Percentiles rank a stretch among this genome's conserved stretches.
phyloP scores from a whole-genome alignment of 2,797 vertebrate species.

The Gobionotothen gibberifrons region DNA sequence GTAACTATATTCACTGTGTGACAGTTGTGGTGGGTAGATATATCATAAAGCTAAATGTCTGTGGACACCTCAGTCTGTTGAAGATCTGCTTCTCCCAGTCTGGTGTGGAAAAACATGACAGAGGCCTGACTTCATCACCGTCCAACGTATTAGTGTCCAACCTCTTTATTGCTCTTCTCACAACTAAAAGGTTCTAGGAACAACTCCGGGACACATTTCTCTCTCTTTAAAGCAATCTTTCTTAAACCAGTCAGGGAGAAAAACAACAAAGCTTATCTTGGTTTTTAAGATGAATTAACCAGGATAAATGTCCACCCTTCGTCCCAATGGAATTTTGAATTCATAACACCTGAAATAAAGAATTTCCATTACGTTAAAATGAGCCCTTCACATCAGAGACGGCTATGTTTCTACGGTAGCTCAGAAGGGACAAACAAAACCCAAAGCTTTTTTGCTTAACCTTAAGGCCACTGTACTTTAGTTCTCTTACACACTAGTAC shows the following conservation, averaged over 20 bases:
- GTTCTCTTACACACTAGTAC: no score
- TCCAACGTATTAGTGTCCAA: not conserved
- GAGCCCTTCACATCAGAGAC: no score
- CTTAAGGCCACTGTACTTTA: no score
- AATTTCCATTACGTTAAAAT: no score
- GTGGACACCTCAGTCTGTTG: not conserved
- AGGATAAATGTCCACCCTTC: not conserved
- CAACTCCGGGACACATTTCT: not conserved
- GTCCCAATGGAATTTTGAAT: no score
- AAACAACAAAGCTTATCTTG: not conserved
- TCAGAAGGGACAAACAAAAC: no score
- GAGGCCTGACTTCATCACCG: not conserved
- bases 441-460: no score
- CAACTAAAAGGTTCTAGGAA: not conserved
- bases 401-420: no score
- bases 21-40: slow-evolving; percentile 5
- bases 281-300: not conserved
- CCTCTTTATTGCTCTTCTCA: not conserved
- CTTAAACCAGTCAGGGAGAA: not conserved
- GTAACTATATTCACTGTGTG: slow-evolving; percentile 4
- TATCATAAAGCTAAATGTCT: not conserved
- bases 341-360: no score
- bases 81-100: slow-evolving; percentile 1
- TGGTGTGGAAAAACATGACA: not conserved
- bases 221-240: not conserved